These are phyloP conservation scores for Macaria notata DNA, from an alignment of 2,888 invertebrate genomes.

Conservation along the genomic window DNA sequence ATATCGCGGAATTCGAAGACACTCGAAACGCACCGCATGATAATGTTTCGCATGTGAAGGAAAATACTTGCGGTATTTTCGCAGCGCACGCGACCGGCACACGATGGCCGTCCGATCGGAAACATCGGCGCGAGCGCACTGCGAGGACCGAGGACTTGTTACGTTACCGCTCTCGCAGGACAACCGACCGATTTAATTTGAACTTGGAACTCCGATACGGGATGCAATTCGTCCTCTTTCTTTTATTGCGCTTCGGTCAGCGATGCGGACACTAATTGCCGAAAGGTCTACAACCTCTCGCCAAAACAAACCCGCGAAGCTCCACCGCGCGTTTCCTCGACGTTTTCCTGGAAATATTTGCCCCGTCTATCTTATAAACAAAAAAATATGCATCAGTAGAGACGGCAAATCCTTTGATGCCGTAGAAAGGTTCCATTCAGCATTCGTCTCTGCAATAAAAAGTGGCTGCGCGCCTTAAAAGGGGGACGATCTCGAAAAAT, in stretches of 20 bases:
- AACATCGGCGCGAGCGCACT: slow-evolving; percentile 69
- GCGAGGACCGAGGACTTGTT: slow-evolving; percentile 30
- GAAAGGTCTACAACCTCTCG: slow-evolving; percentile 56
- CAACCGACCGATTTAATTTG: slow-evolving; percentile 59
- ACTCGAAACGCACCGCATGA: slow-evolving; percentile 4
- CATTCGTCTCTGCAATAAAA: slow-evolving; percentile 66
- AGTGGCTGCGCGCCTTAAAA: slow-evolving; percentile 61
- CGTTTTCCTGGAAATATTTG: slow-evolving; percentile 29
- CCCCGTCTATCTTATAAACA: slow-evolving; percentile 37
- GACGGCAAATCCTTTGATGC: slow-evolving; percentile 65
- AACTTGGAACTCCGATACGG: slow-evolving; percentile 63
- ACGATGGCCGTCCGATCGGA: slow-evolving; percentile 64
- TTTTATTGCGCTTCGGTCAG: slow-evolving; percentile 58
- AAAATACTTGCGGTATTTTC: slow-evolving; percentile 47
- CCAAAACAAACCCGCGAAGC: slow-evolving; percentile 33
- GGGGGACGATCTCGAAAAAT: slow-evolving; percentile 71
- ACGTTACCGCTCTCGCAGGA: slow-evolving; percentile 37
- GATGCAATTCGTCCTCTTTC: slow-evolving; percentile 60
- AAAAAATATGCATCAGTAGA: slow-evolving; percentile 53
- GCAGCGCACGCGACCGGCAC: slow-evolving; percentile 50
- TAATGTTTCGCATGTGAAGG: slow-evolving; percentile 16
- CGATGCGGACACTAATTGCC: slow-evolving; percentile 55
- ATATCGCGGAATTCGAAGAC: slow-evolving; percentile 15
- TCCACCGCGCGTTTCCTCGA: slow-evolving; percentile 16
- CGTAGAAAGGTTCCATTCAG: slow-evolving; percentile 48